Percentiles rank a stretch among this genome's conserved stretches.
phyloP scores from a whole-genome alignment of 1,140 invertebrate genomes.

The Pogonomyrmex californicus region DNA sequence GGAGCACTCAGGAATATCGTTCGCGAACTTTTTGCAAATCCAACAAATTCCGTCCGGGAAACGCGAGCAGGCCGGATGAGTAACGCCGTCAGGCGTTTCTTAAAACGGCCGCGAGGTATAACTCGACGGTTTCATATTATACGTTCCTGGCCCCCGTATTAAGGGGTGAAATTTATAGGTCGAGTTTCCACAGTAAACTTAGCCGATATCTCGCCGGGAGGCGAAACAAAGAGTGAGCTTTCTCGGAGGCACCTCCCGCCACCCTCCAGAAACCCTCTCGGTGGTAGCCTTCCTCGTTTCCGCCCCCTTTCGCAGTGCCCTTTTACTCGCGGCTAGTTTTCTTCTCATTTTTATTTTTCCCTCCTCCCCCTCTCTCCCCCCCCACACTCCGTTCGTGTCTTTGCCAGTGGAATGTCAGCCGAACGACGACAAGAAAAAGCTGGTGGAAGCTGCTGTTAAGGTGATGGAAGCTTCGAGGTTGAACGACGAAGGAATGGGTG shows the following conservation, averaged over 20 bases:
- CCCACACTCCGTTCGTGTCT: neutral
- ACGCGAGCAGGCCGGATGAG: conserved; percentile 34
- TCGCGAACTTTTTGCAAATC: conserved; percentile 61
- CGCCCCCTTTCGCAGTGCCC: conserved; percentile 9
- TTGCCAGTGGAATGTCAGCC: neutral
- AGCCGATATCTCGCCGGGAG: conserved; percentile 63
- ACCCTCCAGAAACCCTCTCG: neutral
- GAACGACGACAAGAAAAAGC: conserved; percentile 35
- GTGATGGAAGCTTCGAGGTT: conserved; percentile 13
- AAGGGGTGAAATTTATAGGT: conserved; percentile 74
- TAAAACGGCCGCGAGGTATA: conserved; percentile 57
- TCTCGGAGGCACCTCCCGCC: neutral
- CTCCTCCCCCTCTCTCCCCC: too few species aligned
- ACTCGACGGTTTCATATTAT: conserved; percentile 68
- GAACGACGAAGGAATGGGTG: conserved; percentile 25
- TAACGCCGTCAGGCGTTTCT: conserved; percentile 52
- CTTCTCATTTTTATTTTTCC: conserved; percentile 32
- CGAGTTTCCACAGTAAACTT: conserved; percentile 71
- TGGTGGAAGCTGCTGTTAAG: conserved; percentile 12
- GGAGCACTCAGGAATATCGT: conserved; percentile 59
- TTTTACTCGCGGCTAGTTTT: conserved; percentile 12
- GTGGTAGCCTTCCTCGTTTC: conserved; percentile 11
- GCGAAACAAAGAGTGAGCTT: conserved; percentile 65
- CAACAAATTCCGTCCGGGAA: conserved; percentile 53
- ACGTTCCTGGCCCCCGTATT: conserved; percentile 59